Evolutionary conservation across 2,888 invertebrate species (phyloP), one percentile per base, ranked within the genome.

Genomic region (Chrysina gloriosa): DNA sequence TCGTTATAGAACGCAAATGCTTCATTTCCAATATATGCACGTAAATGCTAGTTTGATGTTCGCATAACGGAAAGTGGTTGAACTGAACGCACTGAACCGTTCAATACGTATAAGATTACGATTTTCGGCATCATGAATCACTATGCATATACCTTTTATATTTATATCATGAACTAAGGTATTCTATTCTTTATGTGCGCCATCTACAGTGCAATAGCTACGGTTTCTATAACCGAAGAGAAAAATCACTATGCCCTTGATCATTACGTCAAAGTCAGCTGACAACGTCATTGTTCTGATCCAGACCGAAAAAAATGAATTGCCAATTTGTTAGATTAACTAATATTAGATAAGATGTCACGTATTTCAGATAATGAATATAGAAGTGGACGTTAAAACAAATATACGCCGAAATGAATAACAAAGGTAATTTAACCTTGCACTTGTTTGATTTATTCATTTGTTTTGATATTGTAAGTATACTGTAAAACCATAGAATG

Each of bases 341-440:
- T 42, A 25, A 7, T 16, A 9, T 16, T 1, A 14, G 58, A 61
- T 42, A 42, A 42, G 16, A 42, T 61, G 58, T 61, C 58, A 61
- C 58, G 29, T 61, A 42, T 27, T 6, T 4, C 6, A 61, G 58
- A 61, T 42, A 61, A 42, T 9, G 16, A 7, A 21, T 6, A 61
- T 23, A 21, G 9, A 42, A 3, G 7, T 19, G 21, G 23, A 23
- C n/a, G 23, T 5, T 11, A 9, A 11, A 45, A 27, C 23, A 27
- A 39, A 23, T 25, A 16, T 7, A 16, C 42, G 4, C 25, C 4
- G 27, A 27, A 29, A 45, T 23, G 25, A 42, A 23, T 45, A 61
- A 61, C 16, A 6, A 19, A 45, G 45, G 45, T 45, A 5, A 36
- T 9, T 21, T 3, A 19, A 16, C 19, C 9, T 21, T 45, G 9